Base-by-base conservation (phyloP, 2,113 vertebrate genomes). In the Chionodraco myersi region DNA sequence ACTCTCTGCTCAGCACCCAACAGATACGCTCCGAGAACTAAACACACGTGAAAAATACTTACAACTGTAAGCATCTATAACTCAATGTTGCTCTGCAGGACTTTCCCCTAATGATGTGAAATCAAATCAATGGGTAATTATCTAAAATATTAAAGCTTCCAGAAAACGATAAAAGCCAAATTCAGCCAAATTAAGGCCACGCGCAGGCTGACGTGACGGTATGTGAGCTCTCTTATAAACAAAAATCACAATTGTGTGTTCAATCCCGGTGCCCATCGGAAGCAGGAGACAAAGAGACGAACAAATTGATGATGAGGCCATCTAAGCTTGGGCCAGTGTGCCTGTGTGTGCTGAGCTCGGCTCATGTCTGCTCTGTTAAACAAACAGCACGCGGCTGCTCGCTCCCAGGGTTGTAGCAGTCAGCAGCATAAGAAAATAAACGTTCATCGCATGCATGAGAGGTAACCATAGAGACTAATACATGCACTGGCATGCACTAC, bases 341-440 rank as follows among this genome's bases (percentile, higher is more conserved):
- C 34, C 68, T 34, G 18, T 78, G 75, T 65, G 49, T 72, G 74
- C 77, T 84, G 71, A 79, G 82, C 70, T 72, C 52, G 58, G 67
- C 83, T 77, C 82, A 79, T 79, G 83, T 90, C 85, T 81, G 83
- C 88, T 84, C 72, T 83, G 84, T 68, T 91, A 85, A 88, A 86
- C 81, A 89, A 90, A 90, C 86, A 86, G 81, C 74, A 73, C 54
- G 34, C 12, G 16, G 77, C 85, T 53, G 57, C 75, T 54, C 30
- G 9, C 59, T 75, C 68, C n/a, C n/a, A 41, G 36, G 36, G 36
- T 41, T 41, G 36, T 41, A 53, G 58, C 5, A 65, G 77, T 85
- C 68, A 77, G 45, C 61, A 67, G 61, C 36, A 63, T 14, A 10
- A 62, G 26, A 79, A 62, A 62, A 82, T 13, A 61, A 53, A 57